These are phyloP conservation scores for Furcula furcula DNA, from an alignment of 2,888 invertebrate species.

Conservation along the genomic window DNA sequence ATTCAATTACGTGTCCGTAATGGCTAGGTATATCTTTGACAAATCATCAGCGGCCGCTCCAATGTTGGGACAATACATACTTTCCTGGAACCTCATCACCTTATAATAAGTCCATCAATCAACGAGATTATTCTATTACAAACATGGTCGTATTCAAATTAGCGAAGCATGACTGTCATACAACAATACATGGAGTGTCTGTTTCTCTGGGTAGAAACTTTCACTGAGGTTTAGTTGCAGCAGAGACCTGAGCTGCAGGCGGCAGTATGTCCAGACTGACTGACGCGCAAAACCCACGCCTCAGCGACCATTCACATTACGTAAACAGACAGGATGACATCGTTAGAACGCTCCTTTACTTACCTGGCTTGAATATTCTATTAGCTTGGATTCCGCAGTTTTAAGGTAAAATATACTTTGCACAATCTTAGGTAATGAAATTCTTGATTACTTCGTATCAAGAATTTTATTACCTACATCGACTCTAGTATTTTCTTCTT, in stretches of 20 bases:
- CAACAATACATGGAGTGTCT: conserved; percentile 49
- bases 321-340: conserved; percentile 28
- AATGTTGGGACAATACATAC: conserved; percentile 52
- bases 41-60: conserved; percentile 51
- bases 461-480: too few species aligned
- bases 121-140: conserved; percentile 64
- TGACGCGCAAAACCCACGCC: conserved; percentile 19
- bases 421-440: too few species aligned
- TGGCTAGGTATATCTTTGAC: conserved; percentile 56
- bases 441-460: too few species aligned
- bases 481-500: too few species aligned
- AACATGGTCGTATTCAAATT: conserved; percentile 63
- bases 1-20: conserved; percentile 62
- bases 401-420: conserved; percentile 5
- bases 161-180: conserved; percentile 61
- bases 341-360: conserved; percentile 17
- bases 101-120: conserved; percentile 72
- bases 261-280: conserved; percentile 29
- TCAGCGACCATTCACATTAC: conserved; percentile 20
- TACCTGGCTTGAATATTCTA: conserved; percentile 14
- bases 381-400: conserved; percentile 21
- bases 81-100: conserved; percentile 67
- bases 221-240: conserved; percentile 53
- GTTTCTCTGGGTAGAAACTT: conserved; percentile 43
- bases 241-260: conserved; percentile 27